phyloP scores from a whole-genome alignment of 1,140 invertebrate species.

The Sycophila sp. region DNA sequence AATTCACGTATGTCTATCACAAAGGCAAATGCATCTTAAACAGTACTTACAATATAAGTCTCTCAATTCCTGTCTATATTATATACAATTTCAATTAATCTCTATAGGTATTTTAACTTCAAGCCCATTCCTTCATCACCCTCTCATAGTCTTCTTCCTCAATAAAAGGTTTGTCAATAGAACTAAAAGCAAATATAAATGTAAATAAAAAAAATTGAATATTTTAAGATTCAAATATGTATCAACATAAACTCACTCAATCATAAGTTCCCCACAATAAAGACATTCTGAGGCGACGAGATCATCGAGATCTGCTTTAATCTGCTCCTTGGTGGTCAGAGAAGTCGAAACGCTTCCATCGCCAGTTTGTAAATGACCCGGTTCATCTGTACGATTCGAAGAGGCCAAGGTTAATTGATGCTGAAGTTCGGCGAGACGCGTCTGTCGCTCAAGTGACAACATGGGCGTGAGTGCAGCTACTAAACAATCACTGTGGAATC shows the following conservation, averaged over 20 bases:
- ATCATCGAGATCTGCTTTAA: conserved; percentile 87
- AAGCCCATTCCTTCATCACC: conserved; percentile 86
- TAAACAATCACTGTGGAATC: conserved; percentile 95
- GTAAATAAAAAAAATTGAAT: neutral
- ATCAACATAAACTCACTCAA: conserved; percentile 69
- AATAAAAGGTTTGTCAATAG: conserved; percentile 88
- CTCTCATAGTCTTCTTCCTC: conserved; percentile 82
- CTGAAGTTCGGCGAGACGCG: conserved; percentile 72
- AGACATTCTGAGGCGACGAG: conserved; percentile 91
- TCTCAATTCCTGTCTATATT: conserved; percentile 1
- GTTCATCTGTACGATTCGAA: conserved; percentile 66
- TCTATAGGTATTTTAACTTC: conserved; percentile 44
- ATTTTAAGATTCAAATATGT: neutral
- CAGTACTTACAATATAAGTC: conserved; percentile 3
- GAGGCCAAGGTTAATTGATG: conserved; percentile 70
- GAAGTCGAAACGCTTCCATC: conserved; percentile 64
- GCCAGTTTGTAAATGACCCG: neutral
- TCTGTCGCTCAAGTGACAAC: conserved; percentile 71
- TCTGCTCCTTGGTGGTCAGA: conserved; percentile 74
- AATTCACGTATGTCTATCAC: conserved; percentile 4
- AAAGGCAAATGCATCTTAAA: conserved; percentile 2
- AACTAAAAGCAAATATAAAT: conserved; percentile 58
- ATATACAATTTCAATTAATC: conserved; percentile 17
- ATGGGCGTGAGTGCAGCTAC: conserved; percentile 80
- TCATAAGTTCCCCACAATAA: conserved; percentile 93